Conservation (phyloP, 2,888 invertebrate species). For the Tachina fera region DNA sequence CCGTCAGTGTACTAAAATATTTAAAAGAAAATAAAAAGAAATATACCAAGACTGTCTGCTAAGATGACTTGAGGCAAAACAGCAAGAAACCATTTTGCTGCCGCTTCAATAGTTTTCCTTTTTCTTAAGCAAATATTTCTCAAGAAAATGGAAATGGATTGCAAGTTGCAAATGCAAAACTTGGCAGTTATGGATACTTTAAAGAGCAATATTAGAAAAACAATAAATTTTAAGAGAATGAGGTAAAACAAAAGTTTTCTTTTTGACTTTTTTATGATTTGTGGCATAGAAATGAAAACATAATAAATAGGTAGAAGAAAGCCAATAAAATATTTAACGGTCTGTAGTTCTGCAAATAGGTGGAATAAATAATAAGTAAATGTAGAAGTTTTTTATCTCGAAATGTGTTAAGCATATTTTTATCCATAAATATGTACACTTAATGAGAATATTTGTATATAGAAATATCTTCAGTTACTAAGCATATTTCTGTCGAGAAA, state of each 20-base stretch:
- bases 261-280: background rate
- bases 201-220: slow-evolving; percentile 21
- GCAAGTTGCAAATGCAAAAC: background rate
- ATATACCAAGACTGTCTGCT: slow-evolving; percentile 31
- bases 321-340: too few relatives aligned
- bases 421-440: too few relatives aligned
- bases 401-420: background rate
- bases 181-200: slow-evolving; percentile 12
- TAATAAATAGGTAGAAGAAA: too few relatives aligned
- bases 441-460: too few relatives aligned
- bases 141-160: background rate
- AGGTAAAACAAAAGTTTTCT: background rate
- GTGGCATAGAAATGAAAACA: too few relatives aligned
- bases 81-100: slow-evolving; percentile 1
- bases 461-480: too few relatives aligned
- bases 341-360: too few relatives aligned
- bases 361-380: too few relatives aligned
- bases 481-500: too few relatives aligned
- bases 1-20: slow-evolving; percentile 44
- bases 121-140: slow-evolving; percentile 3
- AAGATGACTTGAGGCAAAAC: slow-evolving; percentile 40
- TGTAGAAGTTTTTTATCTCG: too few relatives aligned
- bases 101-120: slow-evolving; percentile 55
- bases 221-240: slow-evolving; percentile 27
- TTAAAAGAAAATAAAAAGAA: slow-evolving; percentile 16